Conservation (phyloP, 2,888 invertebrate species). For the Cyaniris semiargus region DNA sequence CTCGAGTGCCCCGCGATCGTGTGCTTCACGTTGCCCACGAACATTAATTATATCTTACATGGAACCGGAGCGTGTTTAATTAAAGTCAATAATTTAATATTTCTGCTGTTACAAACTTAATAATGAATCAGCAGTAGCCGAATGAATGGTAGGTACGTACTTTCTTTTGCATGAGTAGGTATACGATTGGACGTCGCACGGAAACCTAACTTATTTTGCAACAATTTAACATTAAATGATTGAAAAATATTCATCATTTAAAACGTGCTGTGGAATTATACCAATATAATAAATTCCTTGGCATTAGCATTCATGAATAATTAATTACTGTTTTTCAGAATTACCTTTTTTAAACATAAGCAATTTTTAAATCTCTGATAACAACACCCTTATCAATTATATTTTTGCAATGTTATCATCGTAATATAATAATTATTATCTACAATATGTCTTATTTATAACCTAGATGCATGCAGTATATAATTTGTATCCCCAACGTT, state of each 20-base stretch:
- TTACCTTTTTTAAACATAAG: not conserved
- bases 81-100: constrained; percentile 66
- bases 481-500: not conserved
- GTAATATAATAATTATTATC: not conserved
- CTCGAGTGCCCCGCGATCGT: constrained; percentile 66
- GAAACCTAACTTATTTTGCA: not conserved
- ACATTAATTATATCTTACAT: constrained; percentile 72
- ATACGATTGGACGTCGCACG: not conserved
- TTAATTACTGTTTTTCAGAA: not conserved
- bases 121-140: constrained; percentile 60
- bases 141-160: constrained; percentile 68
- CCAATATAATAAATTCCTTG: not conserved
- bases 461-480: not conserved
- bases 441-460: not conserved
- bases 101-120: constrained; percentile 50
- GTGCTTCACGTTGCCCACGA: constrained; percentile 68
- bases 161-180: constrained; percentile 27
- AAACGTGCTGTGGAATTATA: not conserved
- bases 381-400: not conserved
- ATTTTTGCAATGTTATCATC: not conserved
- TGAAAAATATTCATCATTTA: not conserved
- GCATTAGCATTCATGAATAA: not conserved
- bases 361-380: not conserved
- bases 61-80: constrained; percentile 69
- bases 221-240: not conserved